Evolutionary conservation across 1,140 invertebrate genomes (phyloP).

Genomic region (Sycophila sp.): DNA sequence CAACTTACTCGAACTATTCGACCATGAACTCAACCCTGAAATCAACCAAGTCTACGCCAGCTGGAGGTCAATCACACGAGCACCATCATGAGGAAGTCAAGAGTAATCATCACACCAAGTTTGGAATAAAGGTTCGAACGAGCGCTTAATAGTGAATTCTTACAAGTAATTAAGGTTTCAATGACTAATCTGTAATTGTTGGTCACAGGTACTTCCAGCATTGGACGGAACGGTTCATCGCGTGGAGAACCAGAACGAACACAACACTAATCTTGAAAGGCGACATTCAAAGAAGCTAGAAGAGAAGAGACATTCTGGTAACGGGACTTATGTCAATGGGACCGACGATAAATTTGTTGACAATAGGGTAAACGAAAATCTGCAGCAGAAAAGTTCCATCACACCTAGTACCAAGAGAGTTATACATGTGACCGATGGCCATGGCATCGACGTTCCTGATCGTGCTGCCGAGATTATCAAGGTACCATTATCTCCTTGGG

Average conservation of each 20-base stretch:
- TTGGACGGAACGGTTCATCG: conserved; percentile 60
- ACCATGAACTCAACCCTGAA: conserved; percentile 62
- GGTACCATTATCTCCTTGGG: no score
- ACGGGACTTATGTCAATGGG: background rate
- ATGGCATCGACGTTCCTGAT: conserved; percentile 43
- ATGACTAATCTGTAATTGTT: no score
- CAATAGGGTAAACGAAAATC: background rate
- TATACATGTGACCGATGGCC: conserved; percentile 24
- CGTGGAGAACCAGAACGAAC: conserved; percentile 65
- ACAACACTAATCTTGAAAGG: conserved; percentile 63
- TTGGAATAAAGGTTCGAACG: conserved; percentile 77
- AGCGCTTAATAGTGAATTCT: no score
- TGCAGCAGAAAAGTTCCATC: conserved; percentile 2
- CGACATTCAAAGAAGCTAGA: conserved; percentile 58
- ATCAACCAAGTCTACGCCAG: conserved; percentile 54
- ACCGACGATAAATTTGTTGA: background rate
- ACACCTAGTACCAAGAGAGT: conserved; percentile 30
- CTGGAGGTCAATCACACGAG: conserved; percentile 51
- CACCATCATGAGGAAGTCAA: conserved; percentile 52
- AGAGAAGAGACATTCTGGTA: conserved; percentile 38
- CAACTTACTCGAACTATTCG: conserved; percentile 64
- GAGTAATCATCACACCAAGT: conserved; percentile 67
- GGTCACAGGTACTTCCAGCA: conserved; percentile 71
- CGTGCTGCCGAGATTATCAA: conserved; percentile 34
- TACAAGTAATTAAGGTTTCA: no score